Evolutionary conservation across 2,113 vertebrate species (phyloP).

Genomic region (Picathartes gymnocephalus): DNA sequence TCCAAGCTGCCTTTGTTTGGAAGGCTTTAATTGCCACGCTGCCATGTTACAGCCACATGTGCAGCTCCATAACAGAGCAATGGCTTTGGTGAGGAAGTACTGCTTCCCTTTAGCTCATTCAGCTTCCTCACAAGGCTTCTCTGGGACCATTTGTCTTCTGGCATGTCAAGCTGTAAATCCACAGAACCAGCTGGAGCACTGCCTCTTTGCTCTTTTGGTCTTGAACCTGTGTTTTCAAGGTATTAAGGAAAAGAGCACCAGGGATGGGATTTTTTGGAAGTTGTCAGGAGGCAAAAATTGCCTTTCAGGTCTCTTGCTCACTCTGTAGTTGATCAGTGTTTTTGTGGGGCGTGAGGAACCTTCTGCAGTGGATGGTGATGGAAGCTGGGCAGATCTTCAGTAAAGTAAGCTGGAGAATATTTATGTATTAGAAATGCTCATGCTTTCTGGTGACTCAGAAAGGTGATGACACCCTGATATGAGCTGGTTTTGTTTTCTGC

Average conservation of each 20-base stretch:
- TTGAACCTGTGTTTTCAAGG: background rate
- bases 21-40: background rate
- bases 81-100: background rate
- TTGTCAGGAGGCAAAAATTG: background rate
- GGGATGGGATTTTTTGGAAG: background rate
- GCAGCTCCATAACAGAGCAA: rapidly evolving
- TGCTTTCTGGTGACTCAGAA: background rate
- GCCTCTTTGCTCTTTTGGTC: background rate
- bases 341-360: background rate
- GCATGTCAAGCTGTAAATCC: background rate
- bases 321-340: background rate
- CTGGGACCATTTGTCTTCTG: background rate
- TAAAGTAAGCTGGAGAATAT: background rate
- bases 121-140: background rate
- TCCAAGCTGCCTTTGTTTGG: background rate
- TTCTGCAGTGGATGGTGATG: background rate
- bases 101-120: background rate
- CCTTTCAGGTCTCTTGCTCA: background rate
- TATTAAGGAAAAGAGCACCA: background rate
- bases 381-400: background rate
- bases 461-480: background rate
- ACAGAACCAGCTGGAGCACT: background rate
- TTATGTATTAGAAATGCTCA: background rate
- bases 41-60: background rate
- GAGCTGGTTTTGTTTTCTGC: rapidly evolving